Evolutionary conservation across 2,113 vertebrate species (phyloP).

Genomic region (Esox niger): DNA sequence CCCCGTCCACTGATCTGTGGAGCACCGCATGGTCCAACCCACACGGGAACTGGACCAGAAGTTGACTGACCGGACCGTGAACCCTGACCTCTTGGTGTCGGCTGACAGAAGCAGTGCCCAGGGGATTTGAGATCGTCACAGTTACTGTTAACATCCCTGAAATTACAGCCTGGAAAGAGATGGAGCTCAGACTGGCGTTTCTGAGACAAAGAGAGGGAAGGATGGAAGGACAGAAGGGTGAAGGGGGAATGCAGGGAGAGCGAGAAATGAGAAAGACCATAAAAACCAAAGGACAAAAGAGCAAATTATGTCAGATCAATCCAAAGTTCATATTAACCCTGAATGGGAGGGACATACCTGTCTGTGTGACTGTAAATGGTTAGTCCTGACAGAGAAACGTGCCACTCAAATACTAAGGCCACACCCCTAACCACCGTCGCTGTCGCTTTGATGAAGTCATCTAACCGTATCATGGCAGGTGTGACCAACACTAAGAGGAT

Average conservation of each 20-base stretch:
- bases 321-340: too few relatives aligned
- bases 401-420: slow-evolving; percentile 3
- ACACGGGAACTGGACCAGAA: not conserved
- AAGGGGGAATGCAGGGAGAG: not conserved
- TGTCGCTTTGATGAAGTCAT: not conserved
- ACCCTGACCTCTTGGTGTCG: not conserved
- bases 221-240: not conserved
- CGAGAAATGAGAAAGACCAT: too few relatives aligned
- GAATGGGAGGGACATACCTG: slow-evolving; percentile 19
- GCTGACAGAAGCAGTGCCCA: slow-evolving; percentile 2
- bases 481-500: not conserved
- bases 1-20: not conserved
- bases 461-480: slow-evolving; percentile 7
- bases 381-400: not conserved
- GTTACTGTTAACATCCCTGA: not conserved
- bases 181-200: slow-evolving; percentile 13
- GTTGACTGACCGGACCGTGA: not conserved
- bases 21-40: not conserved
- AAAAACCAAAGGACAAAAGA: too few relatives aligned
- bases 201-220: slow-evolving; percentile 10
- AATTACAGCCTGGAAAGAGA: not conserved
- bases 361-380: slow-evolving; percentile 1
- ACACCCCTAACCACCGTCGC: not conserved
- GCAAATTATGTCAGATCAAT: too few relatives aligned
- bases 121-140: not conserved